Base-by-base conservation (phyloP, 2,888 invertebrate species). In the Orchesellides sinensis region DNA sequence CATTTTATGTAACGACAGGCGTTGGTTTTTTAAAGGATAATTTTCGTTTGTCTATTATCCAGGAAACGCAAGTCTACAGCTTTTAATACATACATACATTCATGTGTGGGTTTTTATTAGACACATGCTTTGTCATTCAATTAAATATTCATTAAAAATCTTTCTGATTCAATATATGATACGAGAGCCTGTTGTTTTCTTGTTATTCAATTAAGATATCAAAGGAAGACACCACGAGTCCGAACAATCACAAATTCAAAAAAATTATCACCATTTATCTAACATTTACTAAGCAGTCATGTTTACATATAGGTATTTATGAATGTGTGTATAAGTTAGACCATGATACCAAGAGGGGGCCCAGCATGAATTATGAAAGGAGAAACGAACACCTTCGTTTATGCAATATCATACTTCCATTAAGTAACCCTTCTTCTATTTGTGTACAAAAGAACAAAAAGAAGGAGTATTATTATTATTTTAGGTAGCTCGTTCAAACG, bases 201-300 rank as follows among this genome's bases (percentile, higher is more conserved):
- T 56, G 61, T 73, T 65, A 74, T 82, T 74, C 82, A 82, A 82
- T 82, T 82, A 82, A 82, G 82, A 75, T 73, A 74, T 82, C 82
- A 82, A 66, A 73, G 63, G 40, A 61, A 27, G 47, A 21, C 21
- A 40, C 61, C 25, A 61, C 19, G 29, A 52, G 59, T 47, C n/a
- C 21, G 49, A 49, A 56, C 65, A 77, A 68, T 75, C 32, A 68
- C 32, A 61, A 68, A 77, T 77, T 77, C 77, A 77, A 77, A 54
- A 29, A 21, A 6, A 40, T 73, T 59, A 54, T 27, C 70, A n/a
- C 59, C 21, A 25, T 27, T 56, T 56, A 14, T 27, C 23, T 56
- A 23, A 25, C 56, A 10, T 56, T 56, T 56, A 10, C 32, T 61
- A 10, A 32, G 45, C 25, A 52, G n/a, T n/a, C n/a, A n/a, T n/a